Percentiles rank a stretch among this genome's conserved stretches.
These are phyloP conservation scores for Rostratula benghalensis DNA, from an alignment of 2,113 vertebrate species.

Conservation along the genomic window DNA sequence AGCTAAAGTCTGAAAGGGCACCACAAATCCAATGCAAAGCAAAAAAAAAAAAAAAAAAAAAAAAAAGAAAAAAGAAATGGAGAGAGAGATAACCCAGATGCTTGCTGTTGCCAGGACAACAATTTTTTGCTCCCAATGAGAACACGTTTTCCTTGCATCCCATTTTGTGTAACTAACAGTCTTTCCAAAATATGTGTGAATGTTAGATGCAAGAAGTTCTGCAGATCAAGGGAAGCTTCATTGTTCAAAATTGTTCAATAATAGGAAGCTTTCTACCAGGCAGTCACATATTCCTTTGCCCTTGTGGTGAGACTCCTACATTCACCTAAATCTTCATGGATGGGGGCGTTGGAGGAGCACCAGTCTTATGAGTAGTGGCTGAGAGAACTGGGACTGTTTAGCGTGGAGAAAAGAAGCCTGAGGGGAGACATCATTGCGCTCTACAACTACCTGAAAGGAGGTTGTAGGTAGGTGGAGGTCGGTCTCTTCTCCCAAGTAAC, in stretches of 20 bases:
- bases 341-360: accelerated
- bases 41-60: background rate
- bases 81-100: background rate
- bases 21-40: background rate
- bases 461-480: too few species aligned
- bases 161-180: background rate
- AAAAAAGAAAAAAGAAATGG: too few species aligned
- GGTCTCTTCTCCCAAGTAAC: too few species aligned
- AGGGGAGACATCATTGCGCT: too few species aligned
- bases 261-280: too few species aligned
- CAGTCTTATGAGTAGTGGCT: too few species aligned
- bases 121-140: background rate
- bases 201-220: background rate
- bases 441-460: too few species aligned
- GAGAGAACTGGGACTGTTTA: too few species aligned
- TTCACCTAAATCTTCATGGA: background rate
- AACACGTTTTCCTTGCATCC: background rate
- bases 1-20: background rate
- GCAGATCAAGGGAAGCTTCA: background rate
- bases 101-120: slow-evolving; percentile 13
- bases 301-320: background rate
- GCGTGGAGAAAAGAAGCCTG: too few species aligned
- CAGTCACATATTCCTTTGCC: background rate
- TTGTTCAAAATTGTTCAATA: too few species aligned
- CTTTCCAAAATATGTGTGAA: background rate